Conservation (phyloP, 2,797 vertebrate genomes). For the Gallirallus australis region DNA sequence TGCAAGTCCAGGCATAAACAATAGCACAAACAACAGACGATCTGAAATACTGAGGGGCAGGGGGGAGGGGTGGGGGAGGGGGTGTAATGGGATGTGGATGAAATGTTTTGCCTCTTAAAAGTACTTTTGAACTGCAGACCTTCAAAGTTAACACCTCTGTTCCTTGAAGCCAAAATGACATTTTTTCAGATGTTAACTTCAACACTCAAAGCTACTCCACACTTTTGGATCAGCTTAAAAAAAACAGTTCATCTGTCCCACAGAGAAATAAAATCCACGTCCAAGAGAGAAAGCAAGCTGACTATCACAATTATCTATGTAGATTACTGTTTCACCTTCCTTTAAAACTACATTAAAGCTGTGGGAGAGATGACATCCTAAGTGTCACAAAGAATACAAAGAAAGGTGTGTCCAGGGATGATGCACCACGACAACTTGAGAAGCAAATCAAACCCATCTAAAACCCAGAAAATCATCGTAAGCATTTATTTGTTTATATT, state of each 20-base stretch:
- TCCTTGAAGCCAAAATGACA: neutral
- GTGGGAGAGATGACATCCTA: neutral
- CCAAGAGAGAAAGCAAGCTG: neutral
- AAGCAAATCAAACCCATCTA: neutral
- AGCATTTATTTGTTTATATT: neutral
- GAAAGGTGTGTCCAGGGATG: neutral
- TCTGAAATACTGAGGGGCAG: neutral
- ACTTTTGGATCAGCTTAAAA: neutral
- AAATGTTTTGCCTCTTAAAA: neutral
- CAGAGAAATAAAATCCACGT: neutral
- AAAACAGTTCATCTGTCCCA: neutral
- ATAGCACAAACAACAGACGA: constrained; percentile 6
- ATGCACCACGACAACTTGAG: neutral
- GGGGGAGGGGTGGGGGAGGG: no score
- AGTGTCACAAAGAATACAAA: neutral
- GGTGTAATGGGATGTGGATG: no score
- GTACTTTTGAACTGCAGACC: neutral
- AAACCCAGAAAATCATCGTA: neutral
- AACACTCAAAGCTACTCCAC: neutral
- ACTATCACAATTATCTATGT: neutral
- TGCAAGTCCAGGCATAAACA: constrained; percentile 43
- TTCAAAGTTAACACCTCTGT: neutral
- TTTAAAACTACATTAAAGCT: neutral
- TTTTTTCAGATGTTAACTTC: neutral
- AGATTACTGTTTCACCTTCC: neutral